Evolutionary conservation across 2,888 invertebrate species (phyloP).

Genomic region (Tetranychus piercei): DNA sequence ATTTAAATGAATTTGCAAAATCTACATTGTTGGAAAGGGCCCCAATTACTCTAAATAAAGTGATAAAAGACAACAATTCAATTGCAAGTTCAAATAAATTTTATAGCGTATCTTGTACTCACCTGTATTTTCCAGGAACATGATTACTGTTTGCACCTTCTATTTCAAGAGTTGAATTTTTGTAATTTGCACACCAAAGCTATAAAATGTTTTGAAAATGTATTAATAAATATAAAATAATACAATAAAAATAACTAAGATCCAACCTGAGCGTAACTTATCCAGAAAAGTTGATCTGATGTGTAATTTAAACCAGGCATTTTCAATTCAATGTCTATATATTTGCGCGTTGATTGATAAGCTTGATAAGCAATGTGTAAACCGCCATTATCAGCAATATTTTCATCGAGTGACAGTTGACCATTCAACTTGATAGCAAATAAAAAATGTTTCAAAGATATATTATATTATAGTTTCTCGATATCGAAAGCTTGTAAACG

Average conservation of each 20-base stretch:
- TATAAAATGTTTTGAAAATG: too few relatives aligned
- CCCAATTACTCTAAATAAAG: constrained; percentile 23
- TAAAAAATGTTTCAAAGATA: background rate
- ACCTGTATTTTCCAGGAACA: background rate
- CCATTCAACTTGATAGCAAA: constrained; percentile 28
- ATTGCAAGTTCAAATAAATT: background rate
- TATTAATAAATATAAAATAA: background rate
- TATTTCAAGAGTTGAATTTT: constrained; percentile 35
- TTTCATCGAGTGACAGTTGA: constrained; percentile 33
- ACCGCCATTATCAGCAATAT: constrained; percentile 37
- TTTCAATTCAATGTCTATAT: constrained; percentile 26
- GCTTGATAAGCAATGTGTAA: constrained; percentile 7
- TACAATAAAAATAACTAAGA: background rate
- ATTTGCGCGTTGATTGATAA: background rate
- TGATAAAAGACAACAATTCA: background rate
- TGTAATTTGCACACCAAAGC: constrained; percentile 54
- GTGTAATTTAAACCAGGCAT: constrained; percentile 33
- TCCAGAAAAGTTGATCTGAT: constrained; percentile 34
- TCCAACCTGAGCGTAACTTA: constrained; percentile 30
- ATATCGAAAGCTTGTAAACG: too few relatives aligned
- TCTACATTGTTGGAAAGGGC: constrained; percentile 25
- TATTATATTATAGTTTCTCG: too few relatives aligned
- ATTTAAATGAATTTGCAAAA: constrained; percentile 26
- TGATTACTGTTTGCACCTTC: background rate
- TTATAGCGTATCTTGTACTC: background rate